A percentile compares a stretch with the other conserved stretches of the same genome.
These are phyloP conservation scores for Poecilia gillii DNA, from an alignment of 2,797 vertebrate species.

Conservation along the genomic window DNA sequence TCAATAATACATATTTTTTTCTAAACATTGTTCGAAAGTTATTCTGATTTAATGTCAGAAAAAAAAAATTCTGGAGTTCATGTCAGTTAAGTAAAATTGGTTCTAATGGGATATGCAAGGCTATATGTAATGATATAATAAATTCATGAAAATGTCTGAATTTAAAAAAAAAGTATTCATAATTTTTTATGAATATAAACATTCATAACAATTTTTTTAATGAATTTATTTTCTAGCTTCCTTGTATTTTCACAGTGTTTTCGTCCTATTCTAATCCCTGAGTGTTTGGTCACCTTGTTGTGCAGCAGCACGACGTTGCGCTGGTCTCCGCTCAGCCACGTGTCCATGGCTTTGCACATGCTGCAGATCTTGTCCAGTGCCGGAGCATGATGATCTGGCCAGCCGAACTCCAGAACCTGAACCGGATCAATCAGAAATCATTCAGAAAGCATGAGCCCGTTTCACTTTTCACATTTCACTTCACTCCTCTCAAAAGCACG, in stretches of 20 bases:
- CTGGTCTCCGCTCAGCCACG: constrained; percentile 88
- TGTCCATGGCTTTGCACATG: constrained; percentile 98
- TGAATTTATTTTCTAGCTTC: not conserved
- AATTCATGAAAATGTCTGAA: too few species aligned
- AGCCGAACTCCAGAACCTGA: constrained; percentile 95
- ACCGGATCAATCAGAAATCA: not conserved
- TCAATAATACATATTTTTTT: not conserved
- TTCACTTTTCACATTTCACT: not conserved
- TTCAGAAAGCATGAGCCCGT: not conserved
- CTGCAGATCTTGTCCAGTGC: constrained; percentile 97
- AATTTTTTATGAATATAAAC: too few species aligned
- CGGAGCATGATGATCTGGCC: constrained; percentile 94
- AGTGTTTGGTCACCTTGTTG: constrained; percentile 84
- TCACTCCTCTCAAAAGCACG: not conserved
- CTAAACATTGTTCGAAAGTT: not conserved
- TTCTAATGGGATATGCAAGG: not conserved
- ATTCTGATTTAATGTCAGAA: not conserved
- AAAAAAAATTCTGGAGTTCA: not conserved
- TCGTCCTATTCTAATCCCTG: not conserved
- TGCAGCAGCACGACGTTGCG: constrained; percentile 94
- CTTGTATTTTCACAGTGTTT: not conserved
- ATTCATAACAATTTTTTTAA: too few species aligned
- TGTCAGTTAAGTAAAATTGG: not conserved
- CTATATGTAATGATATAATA: not conserved
- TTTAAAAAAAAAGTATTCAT: too few species aligned